phyloP scores from a whole-genome alignment of 2,888 invertebrate species.

The Shargacucullia verbasci region DNA sequence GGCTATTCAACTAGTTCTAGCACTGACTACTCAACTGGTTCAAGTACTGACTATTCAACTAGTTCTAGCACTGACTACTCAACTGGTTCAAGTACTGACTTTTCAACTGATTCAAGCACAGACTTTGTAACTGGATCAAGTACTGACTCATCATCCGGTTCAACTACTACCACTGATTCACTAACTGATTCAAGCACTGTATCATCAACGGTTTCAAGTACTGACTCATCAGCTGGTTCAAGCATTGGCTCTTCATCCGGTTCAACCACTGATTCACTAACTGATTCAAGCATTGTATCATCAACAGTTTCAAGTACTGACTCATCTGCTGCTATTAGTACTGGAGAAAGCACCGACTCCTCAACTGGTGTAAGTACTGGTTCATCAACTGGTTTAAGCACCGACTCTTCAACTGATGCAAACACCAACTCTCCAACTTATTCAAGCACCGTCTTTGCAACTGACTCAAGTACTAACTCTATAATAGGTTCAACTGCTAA shows the following conservation, averaged over 20 bases:
- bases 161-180: not conserved
- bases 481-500: not conserved
- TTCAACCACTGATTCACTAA: not conserved
- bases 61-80: not conserved
- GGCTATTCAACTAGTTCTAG: not conserved
- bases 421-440: not conserved
- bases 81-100: not conserved
- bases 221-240: not conserved
- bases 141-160: not conserved
- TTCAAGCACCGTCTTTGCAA: not conserved
- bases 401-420: not conserved
- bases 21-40: not conserved
- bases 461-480: not conserved
- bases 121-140: not conserved
- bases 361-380: not conserved
- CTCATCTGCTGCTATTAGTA: not conserved
- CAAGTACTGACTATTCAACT: not conserved
- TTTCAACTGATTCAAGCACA: not conserved
- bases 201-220: not conserved
- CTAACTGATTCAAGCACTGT: not conserved
- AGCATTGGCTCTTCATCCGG: not conserved
- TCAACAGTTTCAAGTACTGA: not conserved
- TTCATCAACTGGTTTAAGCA: not conserved
- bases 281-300: not conserved
- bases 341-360: too few relatives aligned